A percentile compares a stretch with the other conserved stretches of the same genome.
Evolutionary conservation across 2,113 vertebrate genomes (phyloP).

Genomic region (Tylochromis polylepis): DNA sequence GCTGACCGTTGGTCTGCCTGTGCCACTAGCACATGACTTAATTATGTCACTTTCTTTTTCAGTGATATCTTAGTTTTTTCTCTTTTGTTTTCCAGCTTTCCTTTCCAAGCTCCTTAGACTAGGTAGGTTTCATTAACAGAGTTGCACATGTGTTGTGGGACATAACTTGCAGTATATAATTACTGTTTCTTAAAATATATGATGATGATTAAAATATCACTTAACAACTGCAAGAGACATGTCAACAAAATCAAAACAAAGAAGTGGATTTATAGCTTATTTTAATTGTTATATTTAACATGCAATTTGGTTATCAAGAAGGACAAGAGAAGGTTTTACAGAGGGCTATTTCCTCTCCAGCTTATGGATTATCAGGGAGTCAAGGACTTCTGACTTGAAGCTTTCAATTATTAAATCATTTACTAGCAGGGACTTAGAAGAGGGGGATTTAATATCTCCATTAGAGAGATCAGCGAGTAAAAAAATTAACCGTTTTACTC

Average conservation of each 20-base stretch:
- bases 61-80: not conserved
- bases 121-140: not conserved
- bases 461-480: not conserved
- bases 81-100: not conserved
- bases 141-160: not conserved
- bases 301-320: not conserved
- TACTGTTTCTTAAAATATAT: not conserved
- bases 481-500: not conserved
- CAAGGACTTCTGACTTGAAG: not conserved
- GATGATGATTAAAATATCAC: not conserved
- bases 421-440: not conserved
- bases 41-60: not conserved
- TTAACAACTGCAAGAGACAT: not conserved
- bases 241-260: accelerated
- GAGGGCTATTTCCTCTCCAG: not conserved
- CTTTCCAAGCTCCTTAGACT: no score
- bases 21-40: not conserved
- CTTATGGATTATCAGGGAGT: not conserved
- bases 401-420: not conserved
- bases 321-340: no score
- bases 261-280: not conserved
- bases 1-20: not conserved
- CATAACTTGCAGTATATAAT: not conserved
- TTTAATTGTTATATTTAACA: not conserved
- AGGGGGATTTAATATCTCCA: not conserved